phyloP scores from a whole-genome alignment of 1,140 invertebrate species.

The Diachasmimorpha longicaudata region DNA sequence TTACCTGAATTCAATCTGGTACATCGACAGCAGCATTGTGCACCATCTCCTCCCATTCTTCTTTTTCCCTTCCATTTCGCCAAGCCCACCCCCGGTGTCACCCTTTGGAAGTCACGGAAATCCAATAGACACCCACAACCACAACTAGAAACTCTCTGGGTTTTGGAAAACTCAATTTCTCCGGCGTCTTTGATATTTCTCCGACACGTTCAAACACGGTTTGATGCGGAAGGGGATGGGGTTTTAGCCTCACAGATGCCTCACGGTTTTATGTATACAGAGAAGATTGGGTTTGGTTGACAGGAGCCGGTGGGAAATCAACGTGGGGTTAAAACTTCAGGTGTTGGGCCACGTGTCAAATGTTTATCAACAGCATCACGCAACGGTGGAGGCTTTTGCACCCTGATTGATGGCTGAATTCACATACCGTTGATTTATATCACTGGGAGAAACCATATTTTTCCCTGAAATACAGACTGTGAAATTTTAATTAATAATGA shows the following conservation, averaged over 20 bases:
- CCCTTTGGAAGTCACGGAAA: background rate
- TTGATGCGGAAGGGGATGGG: background rate
- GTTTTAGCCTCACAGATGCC: background rate
- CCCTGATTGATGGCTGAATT: background rate
- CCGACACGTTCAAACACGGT: background rate
- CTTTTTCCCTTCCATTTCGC: background rate
- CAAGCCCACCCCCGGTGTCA: background rate
- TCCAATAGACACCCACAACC: background rate
- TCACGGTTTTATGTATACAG: background rate
- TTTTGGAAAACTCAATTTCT: slow-evolving; percentile 3
- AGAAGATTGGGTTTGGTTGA: background rate
- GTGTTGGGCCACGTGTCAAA: background rate
- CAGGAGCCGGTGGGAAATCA: background rate
- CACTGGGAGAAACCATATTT: no score
- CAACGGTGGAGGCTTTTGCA: background rate
- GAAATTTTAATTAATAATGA: no score
- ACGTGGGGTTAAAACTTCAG: background rate
- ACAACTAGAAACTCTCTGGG: background rate
- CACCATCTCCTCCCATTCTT: background rate
- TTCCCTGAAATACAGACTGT: no score
- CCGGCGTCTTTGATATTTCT: background rate
- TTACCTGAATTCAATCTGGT: background rate
- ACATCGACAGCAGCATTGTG: background rate
- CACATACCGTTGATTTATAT: background rate
- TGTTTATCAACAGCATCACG: background rate